Percentiles rank a stretch among this genome's conserved stretches.
Conservation (phyloP, 2,888 invertebrate genomes). For the Lapara coniferarum region DNA sequence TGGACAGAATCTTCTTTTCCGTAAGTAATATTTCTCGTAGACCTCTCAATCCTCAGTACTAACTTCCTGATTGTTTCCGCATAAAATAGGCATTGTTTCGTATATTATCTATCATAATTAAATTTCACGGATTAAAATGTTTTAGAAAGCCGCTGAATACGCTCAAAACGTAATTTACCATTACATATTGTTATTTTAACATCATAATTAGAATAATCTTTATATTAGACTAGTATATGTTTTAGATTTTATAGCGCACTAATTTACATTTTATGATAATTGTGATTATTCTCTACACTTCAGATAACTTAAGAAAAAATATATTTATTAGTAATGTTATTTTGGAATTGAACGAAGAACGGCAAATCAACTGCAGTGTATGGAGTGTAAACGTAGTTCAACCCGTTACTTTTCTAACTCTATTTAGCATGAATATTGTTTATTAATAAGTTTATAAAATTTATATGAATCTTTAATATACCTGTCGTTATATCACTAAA, state of each 20-base stretch:
- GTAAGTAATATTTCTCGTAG: not conserved
- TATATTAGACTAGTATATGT: constrained; percentile 24
- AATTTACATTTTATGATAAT: constrained; percentile 23
- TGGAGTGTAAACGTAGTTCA: constrained; percentile 1
- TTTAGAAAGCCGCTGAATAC: constrained; percentile 41
- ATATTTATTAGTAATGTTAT: constrained; percentile 13
- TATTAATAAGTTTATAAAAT: constrained; percentile 22
- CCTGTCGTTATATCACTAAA: constrained; percentile 44
- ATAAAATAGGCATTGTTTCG: not conserved
- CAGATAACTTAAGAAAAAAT: constrained; percentile 8
- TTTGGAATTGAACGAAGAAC: not conserved
- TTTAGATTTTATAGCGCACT: constrained; percentile 18
- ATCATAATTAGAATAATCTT: constrained; percentile 34
- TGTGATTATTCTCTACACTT: constrained; percentile 22
- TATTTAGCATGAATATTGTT: not conserved
- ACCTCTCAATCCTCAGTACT: not conserved
- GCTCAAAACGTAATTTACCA: constrained; percentile 43
- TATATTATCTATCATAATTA: not conserved
- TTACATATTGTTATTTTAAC: constrained; percentile 36
- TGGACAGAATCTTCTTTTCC: too few species aligned
- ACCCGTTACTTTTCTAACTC: constrained; percentile 12
- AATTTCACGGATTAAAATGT: not conserved
- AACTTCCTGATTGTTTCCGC: too few species aligned
- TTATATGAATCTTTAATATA: constrained; percentile 26
- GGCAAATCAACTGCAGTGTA: not conserved